Conservation (phyloP, 2,888 invertebrate genomes). For the Serrognathus titanus region DNA sequence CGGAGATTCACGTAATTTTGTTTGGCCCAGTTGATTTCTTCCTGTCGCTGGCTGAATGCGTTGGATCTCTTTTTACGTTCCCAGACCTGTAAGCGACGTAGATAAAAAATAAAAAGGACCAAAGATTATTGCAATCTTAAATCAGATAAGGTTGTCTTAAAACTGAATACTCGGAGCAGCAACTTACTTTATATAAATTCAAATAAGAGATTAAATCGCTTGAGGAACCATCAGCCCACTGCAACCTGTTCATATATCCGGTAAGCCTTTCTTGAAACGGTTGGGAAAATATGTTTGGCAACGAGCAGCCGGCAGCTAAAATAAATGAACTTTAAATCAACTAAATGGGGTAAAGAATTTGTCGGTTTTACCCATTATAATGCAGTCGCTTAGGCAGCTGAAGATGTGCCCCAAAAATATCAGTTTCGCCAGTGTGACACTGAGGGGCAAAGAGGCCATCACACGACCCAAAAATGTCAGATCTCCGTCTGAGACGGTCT, state of each 20-base stretch:
- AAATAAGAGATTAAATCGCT: constrained; percentile 82
- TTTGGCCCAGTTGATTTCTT: constrained; percentile 64
- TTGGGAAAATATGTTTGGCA: constrained; percentile 74
- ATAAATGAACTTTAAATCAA: constrained; percentile 25
- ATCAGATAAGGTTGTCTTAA: too few species aligned
- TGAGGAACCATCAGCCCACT: constrained; percentile 78
- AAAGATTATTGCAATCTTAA: too few species aligned
- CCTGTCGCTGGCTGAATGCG: constrained; percentile 50
- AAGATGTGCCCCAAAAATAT: constrained; percentile 84
- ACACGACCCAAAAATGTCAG: constrained; percentile 81
- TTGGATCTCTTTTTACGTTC: constrained; percentile 57
- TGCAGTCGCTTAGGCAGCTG: constrained; percentile 76
- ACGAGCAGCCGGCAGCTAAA: constrained; percentile 76
- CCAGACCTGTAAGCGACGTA: constrained; percentile 61
- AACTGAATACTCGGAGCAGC: too few species aligned
- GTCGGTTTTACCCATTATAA: constrained; percentile 69
- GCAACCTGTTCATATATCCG: constrained; percentile 70
- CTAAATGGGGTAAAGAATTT: not conserved
- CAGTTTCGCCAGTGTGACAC: constrained; percentile 77
- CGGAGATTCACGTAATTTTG: constrained; percentile 67
- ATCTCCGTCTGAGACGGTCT: constrained; percentile 66
- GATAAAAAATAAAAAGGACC: too few species aligned
- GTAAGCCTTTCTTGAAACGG: constrained; percentile 68
- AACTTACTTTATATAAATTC: constrained; percentile 69
- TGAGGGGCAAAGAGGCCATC: constrained; percentile 79